These are phyloP conservation scores for Epinephelus awoara DNA, from an alignment of 2,797 vertebrate genomes.

Conservation along the genomic window DNA sequence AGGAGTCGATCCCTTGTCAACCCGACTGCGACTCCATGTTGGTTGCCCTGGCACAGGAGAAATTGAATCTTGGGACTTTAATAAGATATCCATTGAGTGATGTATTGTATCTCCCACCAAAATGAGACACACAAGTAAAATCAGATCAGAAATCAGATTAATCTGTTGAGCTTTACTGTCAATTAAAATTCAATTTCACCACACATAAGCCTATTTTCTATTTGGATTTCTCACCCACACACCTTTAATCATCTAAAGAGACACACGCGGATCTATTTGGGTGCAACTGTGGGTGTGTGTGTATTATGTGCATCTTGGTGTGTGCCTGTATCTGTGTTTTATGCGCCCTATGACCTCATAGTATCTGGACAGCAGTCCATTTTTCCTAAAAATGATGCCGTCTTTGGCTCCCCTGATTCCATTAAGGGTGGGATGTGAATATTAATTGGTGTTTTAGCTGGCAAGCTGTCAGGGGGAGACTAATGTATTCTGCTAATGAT, in stretches of 20 bases:
- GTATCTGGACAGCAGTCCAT: slow-evolving; percentile 39
- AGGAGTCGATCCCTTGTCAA: slow-evolving; percentile 1
- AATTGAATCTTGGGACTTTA: slow-evolving; percentile 35
- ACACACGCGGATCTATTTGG: slow-evolving; percentile 28
- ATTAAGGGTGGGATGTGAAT: slow-evolving; percentile 64
- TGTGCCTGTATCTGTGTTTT: slow-evolving; percentile 7
- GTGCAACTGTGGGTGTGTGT: slow-evolving; percentile 12
- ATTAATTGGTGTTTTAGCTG: slow-evolving; percentile 68
- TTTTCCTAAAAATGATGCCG: slow-evolving; percentile 44
- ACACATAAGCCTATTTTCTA: slow-evolving; percentile 57
- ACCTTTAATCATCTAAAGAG: slow-evolving; percentile 37
- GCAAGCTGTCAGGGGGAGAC: slow-evolving; percentile 64
- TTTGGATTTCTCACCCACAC: slow-evolving; percentile 51
- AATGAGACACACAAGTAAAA: slow-evolving; percentile 34
- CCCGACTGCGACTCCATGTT: not conserved
- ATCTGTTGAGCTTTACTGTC: slow-evolving; percentile 58
- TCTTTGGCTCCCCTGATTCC: slow-evolving; percentile 55
- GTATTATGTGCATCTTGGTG: slow-evolving; percentile 9
- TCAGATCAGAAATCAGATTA: slow-evolving; percentile 60
- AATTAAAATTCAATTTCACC: slow-evolving; percentile 71
- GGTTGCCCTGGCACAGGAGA: not conserved
- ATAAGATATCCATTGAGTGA: slow-evolving; percentile 28
- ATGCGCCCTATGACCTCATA: slow-evolving; percentile 33
- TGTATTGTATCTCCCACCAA: slow-evolving; percentile 21
- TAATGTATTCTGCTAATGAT: slow-evolving; percentile 78